These are phyloP conservation scores for Dendrocincla fuliginosa DNA, from an alignment of 2,797 vertebrate genomes.

Conservation along the genomic window DNA sequence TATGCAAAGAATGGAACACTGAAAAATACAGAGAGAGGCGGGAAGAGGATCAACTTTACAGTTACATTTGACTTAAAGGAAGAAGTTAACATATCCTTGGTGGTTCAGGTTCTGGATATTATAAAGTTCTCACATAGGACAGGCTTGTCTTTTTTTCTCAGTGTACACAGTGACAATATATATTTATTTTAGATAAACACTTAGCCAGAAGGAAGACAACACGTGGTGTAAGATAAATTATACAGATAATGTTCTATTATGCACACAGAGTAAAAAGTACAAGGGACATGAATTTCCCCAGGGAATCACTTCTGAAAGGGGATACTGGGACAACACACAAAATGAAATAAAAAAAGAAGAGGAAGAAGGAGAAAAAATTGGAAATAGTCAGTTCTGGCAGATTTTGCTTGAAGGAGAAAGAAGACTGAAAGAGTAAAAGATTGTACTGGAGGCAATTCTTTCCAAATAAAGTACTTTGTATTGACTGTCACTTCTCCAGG, in stretches of 20 bases:
- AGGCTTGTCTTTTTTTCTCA: neutral
- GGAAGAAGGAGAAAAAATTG: neutral
- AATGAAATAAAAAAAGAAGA: neutral
- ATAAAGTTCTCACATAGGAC: neutral
- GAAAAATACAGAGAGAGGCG: neutral
- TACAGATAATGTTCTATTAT: slow-evolving; percentile 70
- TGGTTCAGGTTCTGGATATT: neutral
- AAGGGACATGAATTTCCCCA: slow-evolving; percentile 67
- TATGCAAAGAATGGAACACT: neutral
- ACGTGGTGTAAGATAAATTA: slow-evolving; percentile 69
- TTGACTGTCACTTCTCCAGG: slow-evolving; percentile 35
- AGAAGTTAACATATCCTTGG: neutral
- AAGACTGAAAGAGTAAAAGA: slow-evolving; percentile 54
- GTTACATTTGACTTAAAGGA: neutral
- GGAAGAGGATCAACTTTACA: neutral
- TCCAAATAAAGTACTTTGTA: slow-evolving; percentile 26
- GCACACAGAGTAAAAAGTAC: slow-evolving; percentile 57
- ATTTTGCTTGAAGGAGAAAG: slow-evolving; percentile 58
- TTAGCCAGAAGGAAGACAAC: slow-evolving; percentile 63
- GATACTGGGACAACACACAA: neutral
- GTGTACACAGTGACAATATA: neutral
- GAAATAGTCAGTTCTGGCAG: slow-evolving; percentile 55
- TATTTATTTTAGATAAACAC: slow-evolving; percentile 62
- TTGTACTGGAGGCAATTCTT: slow-evolving; percentile 38
- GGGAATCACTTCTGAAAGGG: slow-evolving; percentile 46